Conservation (phyloP, 2,888 invertebrate genomes). For the Gonocerus acuteangulatus region DNA sequence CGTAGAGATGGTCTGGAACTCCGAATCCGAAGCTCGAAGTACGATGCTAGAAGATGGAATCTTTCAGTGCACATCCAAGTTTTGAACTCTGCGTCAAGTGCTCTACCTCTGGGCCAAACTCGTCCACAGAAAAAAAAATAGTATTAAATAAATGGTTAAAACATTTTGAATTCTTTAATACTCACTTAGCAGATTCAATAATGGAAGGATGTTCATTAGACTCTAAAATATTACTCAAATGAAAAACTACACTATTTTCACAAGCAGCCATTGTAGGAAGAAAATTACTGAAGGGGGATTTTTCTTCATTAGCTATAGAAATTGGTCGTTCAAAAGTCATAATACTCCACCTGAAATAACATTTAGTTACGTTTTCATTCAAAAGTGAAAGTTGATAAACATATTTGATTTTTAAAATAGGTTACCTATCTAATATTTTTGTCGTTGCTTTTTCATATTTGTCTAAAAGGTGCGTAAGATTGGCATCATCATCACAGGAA, state of each 20-base stretch:
- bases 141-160: not conserved
- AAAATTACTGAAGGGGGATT: constrained; percentile 24
- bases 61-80: too few relatives aligned
- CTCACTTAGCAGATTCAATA: constrained; percentile 61
- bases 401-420: not conserved
- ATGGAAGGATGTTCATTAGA: constrained; percentile 67
- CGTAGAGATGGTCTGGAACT: too few relatives aligned
- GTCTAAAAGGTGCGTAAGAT: constrained; percentile 82
- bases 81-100: too few relatives aligned
- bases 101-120: too few relatives aligned
- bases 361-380: not conserved
- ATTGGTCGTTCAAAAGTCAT: constrained; percentile 81
- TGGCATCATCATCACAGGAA: constrained; percentile 90
- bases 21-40: too few relatives aligned
- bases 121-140: too few relatives aligned
- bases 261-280: constrained; percentile 55
- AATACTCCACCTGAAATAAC: constrained; percentile 71
- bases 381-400: not conserved
- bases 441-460: constrained; percentile 94
- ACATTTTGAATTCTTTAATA: not conserved
- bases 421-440: constrained; percentile 89
- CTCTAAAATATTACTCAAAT: constrained; percentile 78
- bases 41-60: too few relatives aligned
- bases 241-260: constrained; percentile 67
- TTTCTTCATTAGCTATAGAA: constrained; percentile 45